Conservation (phyloP, 2,888 invertebrate genomes). For the Ennomos quercinarius region DNA sequence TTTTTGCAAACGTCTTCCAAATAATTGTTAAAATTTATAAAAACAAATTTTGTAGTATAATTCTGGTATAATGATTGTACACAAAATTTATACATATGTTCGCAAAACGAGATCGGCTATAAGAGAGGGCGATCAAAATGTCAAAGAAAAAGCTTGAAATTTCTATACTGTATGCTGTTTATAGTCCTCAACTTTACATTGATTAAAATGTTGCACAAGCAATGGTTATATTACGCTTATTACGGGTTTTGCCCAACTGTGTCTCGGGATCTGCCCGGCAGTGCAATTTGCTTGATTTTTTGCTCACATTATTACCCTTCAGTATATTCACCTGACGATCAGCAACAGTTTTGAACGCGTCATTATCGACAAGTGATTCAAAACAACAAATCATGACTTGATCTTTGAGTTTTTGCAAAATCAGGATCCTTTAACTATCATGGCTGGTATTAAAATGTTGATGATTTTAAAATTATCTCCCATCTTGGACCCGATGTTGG, state of each 20-base stretch:
- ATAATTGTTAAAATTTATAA: too few species aligned
- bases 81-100: too few species aligned
- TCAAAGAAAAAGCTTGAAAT: too few species aligned
- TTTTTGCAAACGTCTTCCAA: too few species aligned
- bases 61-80: too few species aligned
- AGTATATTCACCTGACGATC: conserved; percentile 15
- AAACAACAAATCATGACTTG: conserved; percentile 26
- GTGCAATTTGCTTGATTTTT: conserved; percentile 38
- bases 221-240: conserved; percentile 22
- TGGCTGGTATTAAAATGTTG: conserved; percentile 18
- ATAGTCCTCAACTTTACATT: neutral
- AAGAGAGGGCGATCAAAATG: too few species aligned
- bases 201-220: neutral
- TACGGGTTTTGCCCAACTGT: conserved; percentile 40
- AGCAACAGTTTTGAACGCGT: conserved; percentile 11
- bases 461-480: conserved; percentile 22
- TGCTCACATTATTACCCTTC: conserved; percentile 32
- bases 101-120: too few species aligned
- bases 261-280: conserved; percentile 32
- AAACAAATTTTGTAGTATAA: too few species aligned
- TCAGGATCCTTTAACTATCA: conserved; percentile 12
- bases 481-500: conserved; percentile 1
- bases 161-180: too few species aligned
- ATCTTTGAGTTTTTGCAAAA: conserved; percentile 25
- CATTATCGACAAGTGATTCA: conserved; percentile 22